Base-by-base conservation (phyloP, 2,797 vertebrate species). In the Chaenodraco wilsoni region DNA sequence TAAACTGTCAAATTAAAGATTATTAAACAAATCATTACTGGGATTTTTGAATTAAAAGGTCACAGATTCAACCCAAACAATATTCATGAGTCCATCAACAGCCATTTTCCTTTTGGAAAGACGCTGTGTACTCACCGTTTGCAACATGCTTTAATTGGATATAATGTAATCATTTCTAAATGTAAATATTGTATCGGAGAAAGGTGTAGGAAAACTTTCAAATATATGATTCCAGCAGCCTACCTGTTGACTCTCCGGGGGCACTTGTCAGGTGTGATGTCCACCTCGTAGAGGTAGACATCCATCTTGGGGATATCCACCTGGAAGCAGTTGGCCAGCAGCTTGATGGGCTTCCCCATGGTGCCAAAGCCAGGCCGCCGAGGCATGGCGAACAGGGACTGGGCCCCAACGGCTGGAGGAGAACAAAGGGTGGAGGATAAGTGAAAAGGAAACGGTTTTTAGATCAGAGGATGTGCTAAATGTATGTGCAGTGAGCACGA, bases 301-400 rank as follows among this genome's bases (percentile, higher is more conserved):
- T 99, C 98, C 93, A 99, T 99, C 95, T 99, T 99, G 95, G 98
- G 98, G 93, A 99, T 99, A 93, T 99, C 98, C 95, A 99, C 98
- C 95, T 99, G 97, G 94, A 99, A 99, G 94, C 98, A 99, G 95
- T 99, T 99, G 95, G 98, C 98, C 96, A 99, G 93, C 89, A 99
- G 94, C 93, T 99, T 98, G 96, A 99, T 99, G 89, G 97, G 96
- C 85, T 99, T 99, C 87, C 98, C 98, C 96, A 99, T 97, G 92
- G 98, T 98, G 96, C 98, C 98, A 98, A 97, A 99, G 94, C 98
- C 98, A 74, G 98, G 98, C 84, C 98, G 96, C 89, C 97, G 96
- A 83, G 97, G 98, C 94, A 99, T 94, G 92, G 92, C 95, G 86
- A 99, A 97, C 94, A 98, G 96, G 97, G 98, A 95, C 96, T 97